Percentiles rank a stretch among this genome's conserved stretches.
These are phyloP conservation scores for Parasteatoda lunata DNA, from an alignment of 2,888 invertebrate species.

Conservation along the genomic window DNA sequence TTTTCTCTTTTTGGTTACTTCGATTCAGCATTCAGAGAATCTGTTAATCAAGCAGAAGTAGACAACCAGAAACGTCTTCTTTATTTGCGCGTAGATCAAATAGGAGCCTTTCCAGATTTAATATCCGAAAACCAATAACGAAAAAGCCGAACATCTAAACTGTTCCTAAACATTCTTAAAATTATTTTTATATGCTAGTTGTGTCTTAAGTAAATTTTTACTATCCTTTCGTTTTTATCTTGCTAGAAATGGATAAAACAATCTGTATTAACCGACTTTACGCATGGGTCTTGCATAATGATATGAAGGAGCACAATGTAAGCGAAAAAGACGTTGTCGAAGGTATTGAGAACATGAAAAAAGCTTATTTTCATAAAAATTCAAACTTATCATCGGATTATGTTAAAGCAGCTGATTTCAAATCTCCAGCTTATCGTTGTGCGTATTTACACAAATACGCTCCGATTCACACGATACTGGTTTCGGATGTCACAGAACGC, in stretches of 20 bases:
- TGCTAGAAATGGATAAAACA: background rate
- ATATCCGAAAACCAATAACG: no score
- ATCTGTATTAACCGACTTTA: background rate
- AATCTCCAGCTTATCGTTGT: slow-evolving; percentile 14
- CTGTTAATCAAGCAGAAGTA: no score
- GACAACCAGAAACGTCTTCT: no score
- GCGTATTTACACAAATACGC: slow-evolving; percentile 36
- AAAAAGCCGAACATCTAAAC: no score
- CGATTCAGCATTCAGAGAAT: no score
- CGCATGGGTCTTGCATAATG: background rate
- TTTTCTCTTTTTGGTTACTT: no score
- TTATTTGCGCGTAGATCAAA: no score
- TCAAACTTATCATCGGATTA: background rate
- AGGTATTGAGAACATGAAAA: background rate
- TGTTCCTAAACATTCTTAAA: no score
- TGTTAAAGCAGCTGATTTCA: slow-evolving; percentile 4
- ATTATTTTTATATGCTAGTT: no score
- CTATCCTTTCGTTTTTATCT: no score
- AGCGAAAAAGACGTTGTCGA: background rate
- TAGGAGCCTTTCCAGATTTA: no score
- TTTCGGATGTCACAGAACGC: background rate
- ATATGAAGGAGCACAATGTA: background rate
- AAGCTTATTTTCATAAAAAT: background rate
- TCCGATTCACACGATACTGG: slow-evolving; percentile 14
- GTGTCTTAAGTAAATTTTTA: no score